Evolutionary conservation across 2,888 invertebrate genomes (phyloP), one percentile per base, ranked within the genome.

Genomic region (Heliconius erato): DNA sequence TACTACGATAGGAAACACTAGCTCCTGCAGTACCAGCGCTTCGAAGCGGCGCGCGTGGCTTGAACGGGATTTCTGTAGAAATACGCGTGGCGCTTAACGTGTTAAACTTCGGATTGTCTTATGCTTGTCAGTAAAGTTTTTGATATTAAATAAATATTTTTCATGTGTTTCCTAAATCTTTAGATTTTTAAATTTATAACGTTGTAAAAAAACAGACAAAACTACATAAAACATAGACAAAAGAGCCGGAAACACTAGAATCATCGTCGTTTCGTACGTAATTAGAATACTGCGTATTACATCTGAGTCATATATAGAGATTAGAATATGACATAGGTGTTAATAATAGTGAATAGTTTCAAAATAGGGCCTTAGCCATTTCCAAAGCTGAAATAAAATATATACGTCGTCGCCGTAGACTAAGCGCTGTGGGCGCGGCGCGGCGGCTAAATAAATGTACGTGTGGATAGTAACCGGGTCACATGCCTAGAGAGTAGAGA

Each of bases 401-500:
- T 76, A 76, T 59, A 14, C 19, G 68, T 35, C 32, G 68, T 11
- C 65, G 19, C 49, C 67, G 68, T 26, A 23, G 54, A 54, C 49
- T 6, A 16, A 16, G 5, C 19, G 74, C 28, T 16, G 54, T 54
- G 68, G 76, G 80, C 28, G n/a, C 40, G 69, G 68, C 68, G 32
- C 49, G 79, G 74, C 78, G n/a, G 19, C 80, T n/a, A 54, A 54
- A 28, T 28, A 23, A 9, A n/a, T 54, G n/a, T n/a, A 69, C 79
- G 44, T n/a, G n/a, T 26, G 12, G 71, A 44, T 5, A n/a, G n/a
- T 59, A 79, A 69, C 65, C 79, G 14, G 78, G 78, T 78, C 78
- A 67, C 67, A 78, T 78, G 44, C 78, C 78, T 40, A 44, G 65
- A 65, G 77, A 74, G 74, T 49, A 26, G 49, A 49, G 74, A 40